These are phyloP conservation scores for Drosophila falleni DNA, from an alignment of 2,888 invertebrate species.

Conservation along the genomic window DNA sequence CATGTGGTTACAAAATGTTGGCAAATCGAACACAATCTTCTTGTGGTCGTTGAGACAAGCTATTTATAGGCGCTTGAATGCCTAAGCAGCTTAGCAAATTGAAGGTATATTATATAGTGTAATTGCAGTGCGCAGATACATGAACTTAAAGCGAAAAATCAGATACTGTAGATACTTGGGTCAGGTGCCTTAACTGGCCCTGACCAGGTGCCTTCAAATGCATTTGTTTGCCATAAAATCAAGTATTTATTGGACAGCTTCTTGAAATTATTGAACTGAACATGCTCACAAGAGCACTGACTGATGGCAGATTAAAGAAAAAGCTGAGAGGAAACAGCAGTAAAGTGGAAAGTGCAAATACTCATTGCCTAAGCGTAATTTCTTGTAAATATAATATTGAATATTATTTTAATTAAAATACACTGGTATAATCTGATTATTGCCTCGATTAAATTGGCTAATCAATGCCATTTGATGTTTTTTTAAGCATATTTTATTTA, in stretches of 20 bases:
- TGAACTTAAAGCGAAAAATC: neutral
- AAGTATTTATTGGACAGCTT: slow-evolving; percentile 54
- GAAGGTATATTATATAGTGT: slow-evolving; percentile 4
- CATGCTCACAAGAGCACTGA: neutral
- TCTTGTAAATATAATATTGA: neutral
- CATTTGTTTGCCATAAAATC: slow-evolving; percentile 45
- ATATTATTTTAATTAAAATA: neutral
- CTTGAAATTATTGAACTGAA: slow-evolving; percentile 34
- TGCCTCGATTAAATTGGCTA: neutral
- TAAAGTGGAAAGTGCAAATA: neutral
- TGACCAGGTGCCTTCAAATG: slow-evolving; percentile 24
- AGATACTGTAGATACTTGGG: slow-evolving; percentile 16
- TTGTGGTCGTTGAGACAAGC: slow-evolving; percentile 11
- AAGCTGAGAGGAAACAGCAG: neutral
- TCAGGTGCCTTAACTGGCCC: slow-evolving; percentile 26
- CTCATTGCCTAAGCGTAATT: neutral
- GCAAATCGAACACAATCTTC: slow-evolving; percentile 26
- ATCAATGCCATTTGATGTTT: neutral
- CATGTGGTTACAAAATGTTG: slow-evolving; percentile 28
- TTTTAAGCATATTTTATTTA: neutral
- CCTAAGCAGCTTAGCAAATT: slow-evolving; percentile 30
- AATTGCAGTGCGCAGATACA: slow-evolving; percentile 14
- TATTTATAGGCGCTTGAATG: slow-evolving; percentile 25
- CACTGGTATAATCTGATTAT: neutral
- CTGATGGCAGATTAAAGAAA: slow-evolving; percentile 8